Base-by-base conservation (phyloP, 2,888 invertebrate genomes). In the Lasioglossum calceatum region DNA sequence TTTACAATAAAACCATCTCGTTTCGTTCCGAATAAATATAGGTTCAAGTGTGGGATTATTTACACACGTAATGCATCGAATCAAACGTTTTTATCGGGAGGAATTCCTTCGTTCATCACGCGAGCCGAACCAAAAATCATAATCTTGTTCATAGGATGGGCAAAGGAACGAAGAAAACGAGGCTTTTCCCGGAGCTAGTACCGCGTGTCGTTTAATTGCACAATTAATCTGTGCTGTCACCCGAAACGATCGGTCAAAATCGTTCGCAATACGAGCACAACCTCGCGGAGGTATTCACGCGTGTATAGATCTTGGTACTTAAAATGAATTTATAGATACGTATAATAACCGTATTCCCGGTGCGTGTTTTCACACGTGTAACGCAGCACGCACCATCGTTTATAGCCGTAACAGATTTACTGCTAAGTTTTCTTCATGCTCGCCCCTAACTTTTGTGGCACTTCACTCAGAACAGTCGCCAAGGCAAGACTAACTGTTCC, bases 271-370 rank as follows among this genome's bases (percentile, higher is more conserved):
- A 19, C 77, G 12, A 32, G 47, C 77, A n/a, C 71, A 27, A n/a
- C 82, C 67, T 73, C 42, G 8, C 54, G 23, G 67, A 64, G n/a
- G 27, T 44, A 77, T 71, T 36, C 61, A 39, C 14, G 79, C 61
- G 32, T 47, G 54, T 85, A 84, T 85, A 84, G 79, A 84, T 79
- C 79, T 39, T 3, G 36, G n/a, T 58, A 84, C 76, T 85, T 84
- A 71, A 84, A 84, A 71, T 54, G 44, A 84, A 79, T 85, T 85
- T 85, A 85, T 84, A 83, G 78, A 75, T 83, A 74, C 83, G 19
- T 47, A 67, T 77, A 83, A 84, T 72, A 83, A 77, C 64, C 77
- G 27, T 58, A 64, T 10, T 36, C 19, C 19, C 64, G 32, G 19
- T 36, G 47, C 44, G 4, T 23, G 36, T 70, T 80, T 58, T 75